phyloP scores from a whole-genome alignment of 2,888 invertebrate genomes.

The Hartigia nigra region DNA sequence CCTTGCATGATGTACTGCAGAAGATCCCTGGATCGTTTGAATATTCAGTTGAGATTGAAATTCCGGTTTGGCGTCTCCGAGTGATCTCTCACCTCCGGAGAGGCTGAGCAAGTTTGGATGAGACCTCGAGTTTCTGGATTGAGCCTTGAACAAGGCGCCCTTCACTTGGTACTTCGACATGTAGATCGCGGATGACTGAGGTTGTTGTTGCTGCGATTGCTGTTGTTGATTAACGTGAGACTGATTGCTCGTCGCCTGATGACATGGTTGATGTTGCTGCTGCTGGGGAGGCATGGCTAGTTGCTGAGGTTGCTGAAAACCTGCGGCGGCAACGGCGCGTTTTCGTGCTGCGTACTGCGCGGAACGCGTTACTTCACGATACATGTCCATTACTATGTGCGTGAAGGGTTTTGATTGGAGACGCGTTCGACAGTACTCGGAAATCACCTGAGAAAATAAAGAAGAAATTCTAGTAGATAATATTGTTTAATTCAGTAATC shows the following conservation, averaged over 20 bases:
- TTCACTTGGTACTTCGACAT: constrained; percentile 46
- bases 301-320: not conserved
- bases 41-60: constrained; percentile 56
- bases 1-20: constrained; percentile 41
- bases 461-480: not conserved
- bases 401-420: constrained; percentile 72
- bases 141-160: constrained; percentile 52
- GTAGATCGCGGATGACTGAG: constrained; percentile 28
- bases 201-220: constrained; percentile 29
- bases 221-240: constrained; percentile 25
- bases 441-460: constrained; percentile 68
- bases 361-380: constrained; percentile 67
- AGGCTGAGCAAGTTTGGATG: constrained; percentile 59
- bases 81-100: constrained; percentile 36
- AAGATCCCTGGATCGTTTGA: constrained; percentile 22
- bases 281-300: constrained; percentile 20
- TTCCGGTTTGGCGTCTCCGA: constrained; percentile 28
- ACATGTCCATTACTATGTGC: constrained; percentile 73
- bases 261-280: constrained; percentile 23
- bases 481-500: not conserved
- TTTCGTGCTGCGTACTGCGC: constrained; percentile 58
- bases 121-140: constrained; percentile 60
- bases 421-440: constrained; percentile 70
- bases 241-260: constrained; percentile 28
- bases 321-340: constrained; percentile 33